These are phyloP conservation scores for Craseonycteris thonglongyai DNA, from an alignment of 2,113 vertebrate species.

Conservation along the genomic window DNA sequence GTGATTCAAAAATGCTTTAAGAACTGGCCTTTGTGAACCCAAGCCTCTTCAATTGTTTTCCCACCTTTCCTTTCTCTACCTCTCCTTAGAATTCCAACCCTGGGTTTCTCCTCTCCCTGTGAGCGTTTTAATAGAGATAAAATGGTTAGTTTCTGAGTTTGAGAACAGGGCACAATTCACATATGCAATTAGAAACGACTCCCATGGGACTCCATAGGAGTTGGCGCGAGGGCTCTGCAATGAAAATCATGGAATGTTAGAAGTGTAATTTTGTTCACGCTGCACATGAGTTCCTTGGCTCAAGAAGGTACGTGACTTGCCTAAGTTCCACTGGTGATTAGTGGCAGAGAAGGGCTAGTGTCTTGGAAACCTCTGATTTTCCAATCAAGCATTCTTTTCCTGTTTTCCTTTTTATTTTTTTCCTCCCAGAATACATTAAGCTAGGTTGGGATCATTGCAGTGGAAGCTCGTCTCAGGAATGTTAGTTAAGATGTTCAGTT, in stretches of 20 bases:
- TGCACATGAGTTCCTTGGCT: neutral
- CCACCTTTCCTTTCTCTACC: neutral
- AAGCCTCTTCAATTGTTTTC: neutral
- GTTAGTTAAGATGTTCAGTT: neutral
- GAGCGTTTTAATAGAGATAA: neutral
- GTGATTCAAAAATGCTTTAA: neutral
- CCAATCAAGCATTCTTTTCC: neutral
- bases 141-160: neutral
- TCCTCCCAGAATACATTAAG: neutral
- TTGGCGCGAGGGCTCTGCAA: neutral
- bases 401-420: neutral
- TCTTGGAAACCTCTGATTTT: neutral
- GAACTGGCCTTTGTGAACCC: neutral
- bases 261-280: neutral
- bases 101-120: neutral
- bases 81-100: neutral
- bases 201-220: neutral
- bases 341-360: neutral
- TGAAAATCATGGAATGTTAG: neutral
- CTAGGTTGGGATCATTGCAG: neutral
- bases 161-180: neutral
- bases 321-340: neutral
- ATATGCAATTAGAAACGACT: neutral
- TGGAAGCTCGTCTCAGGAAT: neutral
- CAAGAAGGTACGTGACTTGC: neutral